phyloP scores from a whole-genome alignment of 2,113 vertebrate species.

The Otolemur garnettii region DNA sequence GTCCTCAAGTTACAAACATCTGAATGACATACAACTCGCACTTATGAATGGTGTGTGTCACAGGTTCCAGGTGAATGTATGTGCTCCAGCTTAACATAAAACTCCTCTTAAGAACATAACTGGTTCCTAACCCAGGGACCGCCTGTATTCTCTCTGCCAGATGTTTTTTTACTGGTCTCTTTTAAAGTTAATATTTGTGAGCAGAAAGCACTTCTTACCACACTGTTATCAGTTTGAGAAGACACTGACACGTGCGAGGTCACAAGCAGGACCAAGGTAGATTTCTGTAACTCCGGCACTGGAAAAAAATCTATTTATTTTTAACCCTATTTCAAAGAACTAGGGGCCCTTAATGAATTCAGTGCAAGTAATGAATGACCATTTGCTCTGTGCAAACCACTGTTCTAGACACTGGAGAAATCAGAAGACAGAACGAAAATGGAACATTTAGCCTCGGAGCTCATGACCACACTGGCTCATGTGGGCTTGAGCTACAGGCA shows the following conservation, averaged over 20 bases:
- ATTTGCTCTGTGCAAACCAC: background rate
- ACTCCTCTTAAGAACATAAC: too few relatives aligned
- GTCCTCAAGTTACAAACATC: too few relatives aligned
- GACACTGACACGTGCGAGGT: background rate
- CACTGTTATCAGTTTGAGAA: background rate
- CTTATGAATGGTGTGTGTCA: too few relatives aligned
- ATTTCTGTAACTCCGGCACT: background rate
- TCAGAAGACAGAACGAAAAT: background rate
- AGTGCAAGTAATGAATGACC: background rate
- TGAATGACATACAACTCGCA: too few relatives aligned
- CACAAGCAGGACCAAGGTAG: background rate
- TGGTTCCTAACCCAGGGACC: too few relatives aligned
- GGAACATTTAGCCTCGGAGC: background rate
- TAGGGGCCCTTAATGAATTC: background rate
- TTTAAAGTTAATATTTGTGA: background rate
- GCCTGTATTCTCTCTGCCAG: background rate
- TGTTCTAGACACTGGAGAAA: background rate
- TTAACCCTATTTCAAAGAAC: background rate
- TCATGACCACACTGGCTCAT: accelerated
- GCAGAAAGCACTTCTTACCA: background rate
- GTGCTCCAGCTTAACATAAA: too few relatives aligned
- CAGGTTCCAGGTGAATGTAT: too few relatives aligned
- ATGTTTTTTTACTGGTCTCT: background rate
- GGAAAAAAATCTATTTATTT: background rate
- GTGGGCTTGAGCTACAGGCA: background rate